phyloP scores from a whole-genome alignment of 1,140 invertebrate genomes.

The Condylostylus longicornis region DNA sequence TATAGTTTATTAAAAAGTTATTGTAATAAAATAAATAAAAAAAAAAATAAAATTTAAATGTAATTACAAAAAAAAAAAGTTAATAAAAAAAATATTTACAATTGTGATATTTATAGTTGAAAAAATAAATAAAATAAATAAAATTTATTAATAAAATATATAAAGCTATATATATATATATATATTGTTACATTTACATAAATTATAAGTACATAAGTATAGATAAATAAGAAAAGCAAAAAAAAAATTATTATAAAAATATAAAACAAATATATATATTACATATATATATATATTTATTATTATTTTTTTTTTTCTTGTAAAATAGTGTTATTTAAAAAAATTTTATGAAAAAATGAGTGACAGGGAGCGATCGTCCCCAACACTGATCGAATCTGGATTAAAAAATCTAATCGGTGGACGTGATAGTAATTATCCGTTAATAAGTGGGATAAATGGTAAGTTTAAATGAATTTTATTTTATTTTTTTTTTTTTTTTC shows the following conservation, averaged over 20 bases:
- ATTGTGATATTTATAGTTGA: conserved; percentile 4
- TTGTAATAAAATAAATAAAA: too few relatives aligned
- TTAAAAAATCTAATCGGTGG: conserved; percentile 62
- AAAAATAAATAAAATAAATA: not conserved
- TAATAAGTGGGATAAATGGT: conserved; percentile 53
- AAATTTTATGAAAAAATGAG: conserved; percentile 44
- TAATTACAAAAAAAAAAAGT: not conserved
- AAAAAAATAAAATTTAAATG: not conserved
- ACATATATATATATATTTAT: too few relatives aligned
- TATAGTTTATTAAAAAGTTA: too few relatives aligned
- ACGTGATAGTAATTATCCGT: conserved; percentile 57
- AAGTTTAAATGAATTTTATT: too few relatives aligned
- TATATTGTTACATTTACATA: not conserved
- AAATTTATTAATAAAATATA: not conserved
- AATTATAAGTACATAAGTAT: not conserved
- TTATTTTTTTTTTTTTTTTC: too few relatives aligned
- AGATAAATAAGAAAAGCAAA: not conserved
- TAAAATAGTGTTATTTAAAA: conserved; percentile 24
- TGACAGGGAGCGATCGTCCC: conserved; percentile 62
- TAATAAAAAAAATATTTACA: not conserved
- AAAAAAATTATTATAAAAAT: conserved; percentile 1
- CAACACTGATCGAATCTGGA: conserved; percentile 60
- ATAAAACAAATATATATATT: conserved; percentile 1
- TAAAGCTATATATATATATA: not conserved
- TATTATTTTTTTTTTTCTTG: conserved; percentile 16